A percentile compares a stretch with the other conserved stretches of the same genome.
Conservation (phyloP, 2,888 invertebrate genomes). For the Calliscelio sp. region DNA sequence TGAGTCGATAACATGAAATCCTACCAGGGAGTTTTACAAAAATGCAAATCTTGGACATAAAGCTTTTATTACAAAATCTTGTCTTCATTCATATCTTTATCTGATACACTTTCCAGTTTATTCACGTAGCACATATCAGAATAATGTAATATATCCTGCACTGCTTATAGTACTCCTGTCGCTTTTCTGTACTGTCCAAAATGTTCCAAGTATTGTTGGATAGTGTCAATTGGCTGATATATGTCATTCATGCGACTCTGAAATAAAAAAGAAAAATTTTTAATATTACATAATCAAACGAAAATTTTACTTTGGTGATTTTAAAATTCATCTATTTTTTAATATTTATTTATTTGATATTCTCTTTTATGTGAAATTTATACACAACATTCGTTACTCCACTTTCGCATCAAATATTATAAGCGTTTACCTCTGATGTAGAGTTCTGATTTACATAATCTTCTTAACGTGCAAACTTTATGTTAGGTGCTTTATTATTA, state of each 20-base stretch:
- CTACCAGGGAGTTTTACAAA: not conserved
- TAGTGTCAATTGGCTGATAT: constrained; percentile 96
- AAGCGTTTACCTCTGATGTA: constrained; percentile 41
- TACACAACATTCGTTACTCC: constrained; percentile 5
- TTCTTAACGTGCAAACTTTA: constrained; percentile 32
- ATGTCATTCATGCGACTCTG: constrained; percentile 92
- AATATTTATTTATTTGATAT: too few relatives aligned
- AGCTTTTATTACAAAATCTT: too few relatives aligned
- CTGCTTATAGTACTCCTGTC: constrained; percentile 87
- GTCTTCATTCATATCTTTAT: too few relatives aligned
- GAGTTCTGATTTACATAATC: constrained; percentile 43
- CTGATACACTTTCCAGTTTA: too few relatives aligned
- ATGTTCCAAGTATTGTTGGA: constrained; percentile 97
- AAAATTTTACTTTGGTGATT: too few relatives aligned
- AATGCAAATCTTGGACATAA: not conserved
- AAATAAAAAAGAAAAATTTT: constrained; percentile 71
- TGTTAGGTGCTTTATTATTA: constrained; percentile 26
- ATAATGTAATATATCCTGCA: too few relatives aligned
- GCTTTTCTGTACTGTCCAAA: constrained; percentile 95
- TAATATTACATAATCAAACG: not conserved
- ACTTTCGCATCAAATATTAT: constrained; percentile 34
- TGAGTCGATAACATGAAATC: constrained; percentile 32
- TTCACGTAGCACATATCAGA: too few relatives aligned
- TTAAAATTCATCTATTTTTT: too few relatives aligned
- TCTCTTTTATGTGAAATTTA: not conserved